phyloP scores from a whole-genome alignment of 2,797 vertebrate genomes.

The Enteromius afrohamiltoni region DNA sequence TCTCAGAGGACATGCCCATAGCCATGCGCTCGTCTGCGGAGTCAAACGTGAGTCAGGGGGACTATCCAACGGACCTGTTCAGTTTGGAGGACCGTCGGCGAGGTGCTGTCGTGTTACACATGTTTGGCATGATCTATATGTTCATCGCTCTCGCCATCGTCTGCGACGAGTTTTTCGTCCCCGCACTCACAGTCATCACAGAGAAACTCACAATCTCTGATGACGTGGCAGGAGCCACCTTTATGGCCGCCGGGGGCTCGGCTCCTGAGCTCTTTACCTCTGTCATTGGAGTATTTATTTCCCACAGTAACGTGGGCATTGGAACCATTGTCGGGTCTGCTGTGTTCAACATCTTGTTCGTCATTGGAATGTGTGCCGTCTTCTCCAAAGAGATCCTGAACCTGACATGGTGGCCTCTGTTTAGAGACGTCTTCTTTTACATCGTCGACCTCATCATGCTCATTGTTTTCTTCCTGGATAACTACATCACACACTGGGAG shows the following conservation, averaged over 20 bases:
- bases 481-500: constrained; percentile 92
- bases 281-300: constrained; percentile 97
- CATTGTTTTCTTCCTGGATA: constrained; percentile 98
- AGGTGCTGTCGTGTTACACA: constrained; percentile 91
- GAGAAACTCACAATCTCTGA: constrained; percentile 95
- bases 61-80: constrained; percentile 92
- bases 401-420: constrained; percentile 98
- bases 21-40: constrained; percentile 76
- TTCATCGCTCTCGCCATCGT: constrained; percentile 98
- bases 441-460: constrained; percentile 95
- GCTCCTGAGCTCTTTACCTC: constrained; percentile 99
- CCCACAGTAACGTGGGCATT: constrained; percentile 98
- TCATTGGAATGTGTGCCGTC: constrained; percentile 98
- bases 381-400: constrained; percentile 98
- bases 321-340: constrained; percentile 98
- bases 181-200: constrained; percentile 95
- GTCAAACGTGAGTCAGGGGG: constrained; percentile 79
- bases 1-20: constrained; percentile 72
- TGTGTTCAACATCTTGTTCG: constrained; percentile 98
- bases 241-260: constrained; percentile 98
- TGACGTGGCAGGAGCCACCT: constrained; percentile 96
- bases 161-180: constrained; percentile 98
- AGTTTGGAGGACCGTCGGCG: constrained; percentile 81
- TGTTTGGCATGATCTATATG: constrained; percentile 99
- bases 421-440: constrained; percentile 98